Conservation (phyloP, 2,888 invertebrate species). For the Nephrotoma guestfalica region DNA sequence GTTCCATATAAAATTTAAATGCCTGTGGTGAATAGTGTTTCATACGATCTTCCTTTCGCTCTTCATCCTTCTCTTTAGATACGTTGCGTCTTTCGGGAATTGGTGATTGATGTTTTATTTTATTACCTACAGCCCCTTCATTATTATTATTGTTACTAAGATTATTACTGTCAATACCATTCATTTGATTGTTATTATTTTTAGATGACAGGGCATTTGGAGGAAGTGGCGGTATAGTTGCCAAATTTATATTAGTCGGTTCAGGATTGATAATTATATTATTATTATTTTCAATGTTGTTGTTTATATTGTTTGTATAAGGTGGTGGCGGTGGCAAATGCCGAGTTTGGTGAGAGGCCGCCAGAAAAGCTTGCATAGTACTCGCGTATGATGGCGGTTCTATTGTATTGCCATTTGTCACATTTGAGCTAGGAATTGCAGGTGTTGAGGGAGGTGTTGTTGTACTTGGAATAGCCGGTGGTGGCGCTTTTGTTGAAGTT, state of each 20-base stretch:
- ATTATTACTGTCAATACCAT: conserved; percentile 4
- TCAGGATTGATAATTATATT: conserved; percentile 18
- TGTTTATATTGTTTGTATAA: conserved; percentile 35
- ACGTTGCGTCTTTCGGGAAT: conserved; percentile 86
- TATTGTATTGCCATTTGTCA: conserved; percentile 31
- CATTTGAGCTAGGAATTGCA: conserved; percentile 19
- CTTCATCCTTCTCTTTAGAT: conserved; percentile 72
- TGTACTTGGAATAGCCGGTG: conserved; percentile 37
- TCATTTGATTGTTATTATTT: conserved; percentile 7
- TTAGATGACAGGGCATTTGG: conserved; percentile 33
- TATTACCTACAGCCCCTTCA: conserved; percentile 41
- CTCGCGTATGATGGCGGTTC: conserved; percentile 88
- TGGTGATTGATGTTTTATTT: conserved; percentile 86
- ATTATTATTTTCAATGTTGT: conserved; percentile 14
- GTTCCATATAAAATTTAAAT: conserved; percentile 99
- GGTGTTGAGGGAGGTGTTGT: conserved; percentile 16
- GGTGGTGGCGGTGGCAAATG: conserved; percentile 54
- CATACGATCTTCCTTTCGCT: conserved; percentile 79
- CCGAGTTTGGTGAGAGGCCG: conserved; percentile 30
- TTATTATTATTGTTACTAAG: conserved; percentile 31
- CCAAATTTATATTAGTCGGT: conserved; percentile 29
- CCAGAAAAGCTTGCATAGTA: conserved; percentile 61
- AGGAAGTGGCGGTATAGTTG: conserved; percentile 38
- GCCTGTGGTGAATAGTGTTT: conserved; percentile 93
- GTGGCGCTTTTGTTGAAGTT: conserved; percentile 35